These are phyloP conservation scores for Salvelinus fontinalis DNA, from an alignment of 2,113 vertebrate species.

Conservation along the genomic window DNA sequence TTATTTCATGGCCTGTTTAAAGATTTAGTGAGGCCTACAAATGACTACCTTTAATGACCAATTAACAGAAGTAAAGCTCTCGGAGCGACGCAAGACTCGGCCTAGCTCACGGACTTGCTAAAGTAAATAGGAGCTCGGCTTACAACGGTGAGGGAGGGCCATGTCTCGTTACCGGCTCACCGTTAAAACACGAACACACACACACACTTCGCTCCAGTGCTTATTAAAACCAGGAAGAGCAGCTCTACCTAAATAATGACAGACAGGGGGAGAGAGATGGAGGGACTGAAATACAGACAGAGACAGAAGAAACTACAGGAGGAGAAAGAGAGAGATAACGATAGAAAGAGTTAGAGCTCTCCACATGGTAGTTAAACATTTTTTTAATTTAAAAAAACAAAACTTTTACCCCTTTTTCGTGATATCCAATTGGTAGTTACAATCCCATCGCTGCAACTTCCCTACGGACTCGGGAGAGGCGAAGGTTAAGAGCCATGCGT, in stretches of 20 bases:
- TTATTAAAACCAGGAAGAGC: slow-evolving; percentile 75
- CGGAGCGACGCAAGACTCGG: slow-evolving; percentile 44
- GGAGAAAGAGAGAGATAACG: not conserved
- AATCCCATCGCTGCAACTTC: too few relatives aligned
- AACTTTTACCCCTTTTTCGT: too few relatives aligned
- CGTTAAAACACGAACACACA: slow-evolving; percentile 57
- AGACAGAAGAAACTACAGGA: slow-evolving; percentile 34
- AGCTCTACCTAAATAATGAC: slow-evolving; percentile 64
- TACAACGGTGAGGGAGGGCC: slow-evolving; percentile 49
- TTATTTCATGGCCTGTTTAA: slow-evolving; percentile 81
- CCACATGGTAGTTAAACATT: not conserved
- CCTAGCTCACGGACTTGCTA: slow-evolving; percentile 68
- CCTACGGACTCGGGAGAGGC: too few relatives aligned
- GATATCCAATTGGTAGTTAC: too few relatives aligned
- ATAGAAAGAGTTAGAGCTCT: slow-evolving; percentile 2
- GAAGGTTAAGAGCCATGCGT: too few relatives aligned
- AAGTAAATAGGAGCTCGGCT: slow-evolving; percentile 68
- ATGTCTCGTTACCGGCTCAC: slow-evolving; percentile 64
- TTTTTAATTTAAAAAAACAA: too few relatives aligned
- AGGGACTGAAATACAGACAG: slow-evolving; percentile 60
- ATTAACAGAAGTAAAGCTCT: slow-evolving; percentile 77
- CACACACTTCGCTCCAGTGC: slow-evolving; percentile 28
- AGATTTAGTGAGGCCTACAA: slow-evolving; percentile 78
- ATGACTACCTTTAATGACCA: slow-evolving; percentile 81
- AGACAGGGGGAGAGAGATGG: slow-evolving; percentile 23